Evolutionary conservation across 2,797 vertebrate species (phyloP).

Genomic region (Chrosomus eos): DNA sequence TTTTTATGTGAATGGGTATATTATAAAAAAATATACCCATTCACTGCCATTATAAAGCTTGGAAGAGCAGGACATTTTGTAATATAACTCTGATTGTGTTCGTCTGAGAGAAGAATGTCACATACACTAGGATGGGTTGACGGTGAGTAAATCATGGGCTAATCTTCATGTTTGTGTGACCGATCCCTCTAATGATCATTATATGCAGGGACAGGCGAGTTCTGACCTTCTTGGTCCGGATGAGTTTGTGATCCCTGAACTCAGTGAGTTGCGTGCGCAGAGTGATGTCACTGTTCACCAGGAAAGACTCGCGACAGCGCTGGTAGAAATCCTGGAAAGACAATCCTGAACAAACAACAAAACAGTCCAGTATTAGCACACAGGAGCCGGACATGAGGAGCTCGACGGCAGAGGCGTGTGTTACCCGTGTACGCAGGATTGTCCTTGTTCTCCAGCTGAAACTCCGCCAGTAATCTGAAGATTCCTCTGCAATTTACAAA

Average conservation of each 20-base stretch:
- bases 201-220: neutral
- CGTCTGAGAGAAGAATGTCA: no score
- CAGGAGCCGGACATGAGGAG: no score
- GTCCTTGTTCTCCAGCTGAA: conserved; percentile 94
- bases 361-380: neutral
- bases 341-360: conserved; percentile 78
- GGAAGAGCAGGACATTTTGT: no score
- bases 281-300: conserved; percentile 96
- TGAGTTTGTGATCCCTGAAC: conserved; percentile 97
- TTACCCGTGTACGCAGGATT: conserved; percentile 88
- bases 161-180: no score
- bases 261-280: conserved; percentile 96
- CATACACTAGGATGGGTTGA: no score
- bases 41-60: no score
- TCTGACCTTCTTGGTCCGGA: conserved; percentile 89
- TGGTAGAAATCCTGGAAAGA: conserved; percentile 99
- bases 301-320: conserved; percentile 93
- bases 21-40: no score
- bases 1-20: no score
- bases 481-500: conserved; percentile 83
- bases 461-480: conserved; percentile 90
- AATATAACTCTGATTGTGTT: no score
- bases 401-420: no score
- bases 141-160: no score
- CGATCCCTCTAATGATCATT: neutral